Evolutionary conservation across 2,113 vertebrate species (phyloP).

Genomic region (Pagrus major): DNA sequence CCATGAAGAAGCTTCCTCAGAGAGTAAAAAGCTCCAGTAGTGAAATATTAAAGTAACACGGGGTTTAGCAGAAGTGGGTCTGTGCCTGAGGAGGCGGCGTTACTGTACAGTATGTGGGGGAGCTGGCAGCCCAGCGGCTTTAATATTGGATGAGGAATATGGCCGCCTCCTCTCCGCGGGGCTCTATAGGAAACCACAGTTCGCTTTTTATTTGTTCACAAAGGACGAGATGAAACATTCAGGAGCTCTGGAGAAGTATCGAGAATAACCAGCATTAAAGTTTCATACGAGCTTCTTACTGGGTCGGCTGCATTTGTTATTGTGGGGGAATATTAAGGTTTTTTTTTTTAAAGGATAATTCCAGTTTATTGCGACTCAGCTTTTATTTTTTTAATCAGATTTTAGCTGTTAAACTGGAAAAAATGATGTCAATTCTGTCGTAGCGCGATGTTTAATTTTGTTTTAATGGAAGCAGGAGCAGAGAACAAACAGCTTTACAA

Average conservation of each 20-base stretch:
- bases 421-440: too few relatives aligned
- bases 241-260: neutral
- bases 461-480: too few relatives aligned
- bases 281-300: neutral
- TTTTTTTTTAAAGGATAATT: neutral
- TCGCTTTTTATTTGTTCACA: neutral
- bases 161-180: conserved; percentile 35
- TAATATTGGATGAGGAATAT: conserved; percentile 67
- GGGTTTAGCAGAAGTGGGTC: conserved; percentile 41
- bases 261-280: neutral
- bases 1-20: neutral
- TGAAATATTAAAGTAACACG: conserved; percentile 60
- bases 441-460: too few relatives aligned
- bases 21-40: neutral
- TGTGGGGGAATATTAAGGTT: too few relatives aligned
- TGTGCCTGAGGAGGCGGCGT: conserved; percentile 26
- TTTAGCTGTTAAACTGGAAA: too few relatives aligned
- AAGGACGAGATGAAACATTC: neutral
- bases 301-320: too few relatives aligned
- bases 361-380: neutral
- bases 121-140: conserved; percentile 6
- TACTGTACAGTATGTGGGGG: neutral
- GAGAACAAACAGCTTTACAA: too few relatives aligned
- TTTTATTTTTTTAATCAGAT: too few relatives aligned
- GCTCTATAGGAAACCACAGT: neutral